Evolutionary conservation across 2,797 vertebrate genomes (phyloP).

Genomic region (Cygnus olor): DNA sequence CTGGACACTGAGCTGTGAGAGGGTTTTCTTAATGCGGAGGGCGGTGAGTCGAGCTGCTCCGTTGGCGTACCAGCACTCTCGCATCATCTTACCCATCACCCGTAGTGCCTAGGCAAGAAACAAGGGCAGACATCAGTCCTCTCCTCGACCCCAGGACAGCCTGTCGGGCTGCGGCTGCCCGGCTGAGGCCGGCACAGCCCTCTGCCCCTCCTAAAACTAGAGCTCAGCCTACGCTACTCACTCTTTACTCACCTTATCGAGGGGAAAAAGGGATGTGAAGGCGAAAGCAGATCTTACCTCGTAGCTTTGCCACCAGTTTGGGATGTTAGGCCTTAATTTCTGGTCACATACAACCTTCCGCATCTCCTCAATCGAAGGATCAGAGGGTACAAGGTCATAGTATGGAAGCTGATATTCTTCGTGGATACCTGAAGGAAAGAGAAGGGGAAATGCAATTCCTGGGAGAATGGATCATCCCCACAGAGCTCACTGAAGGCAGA

Average conservation of each 20-base stretch:
- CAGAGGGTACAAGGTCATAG: constrained; percentile 96
- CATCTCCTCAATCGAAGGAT: constrained; percentile 99
- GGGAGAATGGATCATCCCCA: accelerated
- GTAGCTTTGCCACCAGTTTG: constrained; percentile 99
- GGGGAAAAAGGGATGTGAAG: accelerated
- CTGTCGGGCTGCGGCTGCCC: background rate
- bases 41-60: constrained; percentile 94
- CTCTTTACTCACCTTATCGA: background rate
- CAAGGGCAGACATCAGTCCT: background rate
- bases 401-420: constrained; percentile 99
- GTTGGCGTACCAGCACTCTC: constrained; percentile 98
- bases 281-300: constrained; percentile 82
- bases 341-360: constrained; percentile 98
- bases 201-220: accelerated
- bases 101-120: constrained; percentile 85
- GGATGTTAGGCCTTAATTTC: constrained; percentile 94
- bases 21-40: constrained; percentile 98
- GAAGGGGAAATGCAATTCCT: background rate
- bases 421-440: constrained; percentile 86
- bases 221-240: accelerated
- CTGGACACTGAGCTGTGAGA: constrained; percentile 97
- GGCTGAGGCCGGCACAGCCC: accelerated
- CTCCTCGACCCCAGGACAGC: accelerated
- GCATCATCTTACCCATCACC: constrained; percentile 99
- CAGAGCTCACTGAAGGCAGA: background rate